Percentiles rank a stretch among this genome's conserved stretches.
These are phyloP conservation scores for Karalla daura DNA, from an alignment of 2,797 vertebrate species.

Conservation along the genomic window DNA sequence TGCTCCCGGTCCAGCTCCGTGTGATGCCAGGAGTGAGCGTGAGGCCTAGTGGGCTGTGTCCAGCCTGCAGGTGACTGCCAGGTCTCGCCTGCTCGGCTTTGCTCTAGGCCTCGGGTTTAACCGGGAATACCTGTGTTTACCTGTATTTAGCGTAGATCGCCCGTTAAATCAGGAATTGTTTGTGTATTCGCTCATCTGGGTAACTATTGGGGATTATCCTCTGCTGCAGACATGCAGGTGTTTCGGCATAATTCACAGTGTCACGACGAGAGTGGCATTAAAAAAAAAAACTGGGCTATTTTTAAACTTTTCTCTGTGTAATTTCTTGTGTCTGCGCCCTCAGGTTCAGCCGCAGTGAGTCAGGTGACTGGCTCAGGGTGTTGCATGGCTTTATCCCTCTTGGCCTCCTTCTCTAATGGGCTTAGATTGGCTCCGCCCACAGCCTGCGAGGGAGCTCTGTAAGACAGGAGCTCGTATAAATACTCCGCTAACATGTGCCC, in stretches of 20 bases:
- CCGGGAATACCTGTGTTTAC: not conserved
- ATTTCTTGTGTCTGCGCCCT: constrained; percentile 15
- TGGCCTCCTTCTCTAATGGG: constrained; percentile 84
- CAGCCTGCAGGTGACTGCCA: constrained; percentile 9
- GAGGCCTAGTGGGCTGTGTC: constrained; percentile 8
- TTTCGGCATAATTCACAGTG: not conserved
- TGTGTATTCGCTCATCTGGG: not conserved
- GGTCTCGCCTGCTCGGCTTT: constrained; percentile 21
- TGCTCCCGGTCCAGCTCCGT: not conserved
- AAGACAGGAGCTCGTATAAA: constrained; percentile 46
- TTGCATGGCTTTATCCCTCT: constrained; percentile 69
- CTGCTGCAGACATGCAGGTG: not conserved
- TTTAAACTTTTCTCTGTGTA: constrained; percentile 3
- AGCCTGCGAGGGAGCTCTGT: constrained; percentile 30
- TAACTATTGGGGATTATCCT: not conserved
- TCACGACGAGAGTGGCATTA: not conserved
- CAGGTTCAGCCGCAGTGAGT: constrained; percentile 43
- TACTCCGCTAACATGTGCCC: constrained; percentile 18
- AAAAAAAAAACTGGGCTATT: not conserved
- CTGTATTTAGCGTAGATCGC: not conserved
- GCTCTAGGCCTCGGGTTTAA: not conserved
- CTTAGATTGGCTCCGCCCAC: constrained; percentile 67
- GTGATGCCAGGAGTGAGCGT: constrained; percentile 13
- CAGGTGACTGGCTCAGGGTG: constrained; percentile 66
- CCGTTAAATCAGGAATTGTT: not conserved